These are phyloP conservation scores for Agrotis ipsilon DNA, from an alignment of 2,888 invertebrate genomes.

Conservation along the genomic window DNA sequence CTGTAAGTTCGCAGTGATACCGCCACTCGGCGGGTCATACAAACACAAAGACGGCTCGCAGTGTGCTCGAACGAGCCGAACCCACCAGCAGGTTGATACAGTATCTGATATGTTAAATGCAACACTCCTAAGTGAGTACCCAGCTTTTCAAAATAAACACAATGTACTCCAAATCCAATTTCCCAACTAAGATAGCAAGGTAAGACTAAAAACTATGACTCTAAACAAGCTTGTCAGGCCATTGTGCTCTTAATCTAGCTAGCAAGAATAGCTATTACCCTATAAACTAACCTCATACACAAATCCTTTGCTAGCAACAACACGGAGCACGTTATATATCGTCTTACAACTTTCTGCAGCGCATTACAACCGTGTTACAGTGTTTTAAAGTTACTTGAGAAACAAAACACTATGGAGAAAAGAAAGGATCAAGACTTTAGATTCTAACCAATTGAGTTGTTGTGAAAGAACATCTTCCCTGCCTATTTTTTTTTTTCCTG, in stretches of 20 bases:
- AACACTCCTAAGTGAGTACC: too few species aligned
- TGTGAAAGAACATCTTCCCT: too few species aligned
- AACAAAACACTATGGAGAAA: not conserved
- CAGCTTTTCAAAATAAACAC: too few species aligned
- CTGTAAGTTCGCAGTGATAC: too few species aligned
- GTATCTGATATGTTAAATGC: too few species aligned
- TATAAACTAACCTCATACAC: slow-evolving; percentile 18
- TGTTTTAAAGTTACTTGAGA: slow-evolving; percentile 23
- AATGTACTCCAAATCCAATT: not conserved
- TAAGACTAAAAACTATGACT: not conserved
- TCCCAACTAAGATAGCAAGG: not conserved
- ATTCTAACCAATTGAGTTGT: not conserved
- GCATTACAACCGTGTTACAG: slow-evolving; percentile 25
- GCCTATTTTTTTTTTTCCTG: too few species aligned
- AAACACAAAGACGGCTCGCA: too few species aligned
- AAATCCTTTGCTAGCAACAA: slow-evolving; percentile 5
- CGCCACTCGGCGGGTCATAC: too few species aligned
- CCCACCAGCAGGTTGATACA: too few species aligned
- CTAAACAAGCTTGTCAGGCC: not conserved
- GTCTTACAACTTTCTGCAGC: slow-evolving; percentile 27
- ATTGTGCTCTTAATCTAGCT: not conserved
- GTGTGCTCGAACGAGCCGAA: too few species aligned
- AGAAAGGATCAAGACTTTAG: not conserved
- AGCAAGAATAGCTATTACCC: not conserved
- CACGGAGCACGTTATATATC: slow-evolving; percentile 21